Evolutionary conservation across 2,113 vertebrate species (phyloP), one percentile per base, ranked within the genome.

Genomic region (Bucco capensis): DNA sequence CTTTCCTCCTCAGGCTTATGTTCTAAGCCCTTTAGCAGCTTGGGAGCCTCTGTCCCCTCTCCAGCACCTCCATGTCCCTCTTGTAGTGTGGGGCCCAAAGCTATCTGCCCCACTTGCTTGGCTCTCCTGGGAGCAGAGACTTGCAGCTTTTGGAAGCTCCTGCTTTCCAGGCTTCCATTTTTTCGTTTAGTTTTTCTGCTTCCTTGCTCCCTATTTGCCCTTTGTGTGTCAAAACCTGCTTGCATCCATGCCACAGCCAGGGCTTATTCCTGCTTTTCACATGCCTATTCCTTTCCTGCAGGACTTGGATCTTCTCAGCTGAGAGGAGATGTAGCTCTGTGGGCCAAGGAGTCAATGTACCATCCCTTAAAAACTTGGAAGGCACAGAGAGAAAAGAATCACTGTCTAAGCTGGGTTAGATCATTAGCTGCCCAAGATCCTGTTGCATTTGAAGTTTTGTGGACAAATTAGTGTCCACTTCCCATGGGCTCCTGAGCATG

Each of bases 331-430:
- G 12, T 38, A 40, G 35, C 50, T 53, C 1, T 16, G 14, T 58
- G 66, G 38, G 30, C n/a, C 0, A 4, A 33, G 47, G 44, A 50
- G 31, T 53, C 25, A 57, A 30, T n/a, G n/a, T n/a, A 24, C 30
- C 8, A 7, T 58, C 8, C 28, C 19, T 61, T 56, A 11, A 9
- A 38, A 30, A 16, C 10, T 69, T 35, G 51, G 37, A 65, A 51
- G 1, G 2, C 1, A 1, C 12, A 17, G 21, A 21, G 8, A 38
- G 14, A 49, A 50, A 71, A n/a, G 23, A 37, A 61, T 6, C 28
- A 0, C 33, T 40, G 13, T 30, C 30, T 31, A 50, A 56, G 12
- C 37, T 83, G 27, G 24, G 10, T 40, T 8, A 2, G 14, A 7
- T 19, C 16, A 5, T 37, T 25, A 71, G 30, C 54, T 56, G 49